Base-by-base conservation (phyloP, 2,113 vertebrate genomes). In the Dendrocopos noguchii region DNA sequence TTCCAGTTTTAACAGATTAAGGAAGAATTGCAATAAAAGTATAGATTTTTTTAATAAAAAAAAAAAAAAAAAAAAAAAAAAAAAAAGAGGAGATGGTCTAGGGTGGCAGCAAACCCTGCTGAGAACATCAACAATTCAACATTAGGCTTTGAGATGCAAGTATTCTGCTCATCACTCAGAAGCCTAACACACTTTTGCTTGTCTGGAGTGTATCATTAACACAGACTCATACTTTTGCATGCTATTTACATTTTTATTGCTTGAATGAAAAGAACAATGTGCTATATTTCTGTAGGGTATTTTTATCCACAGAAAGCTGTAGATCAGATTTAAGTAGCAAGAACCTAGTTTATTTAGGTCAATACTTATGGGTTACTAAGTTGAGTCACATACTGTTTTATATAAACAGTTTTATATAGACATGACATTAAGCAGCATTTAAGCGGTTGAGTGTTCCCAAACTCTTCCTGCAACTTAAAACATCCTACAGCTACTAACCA, bases 221-320 rank as follows among this genome's bases (percentile, higher is more conserved):
- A 74, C 4, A 61, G 33, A 59, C 46, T 81, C 44, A 21, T 15
- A 72, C 47, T 12, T 90, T 70, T 80, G 80, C 85, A 63, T 56
- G 17, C 29, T 70, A 88, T 78, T 93, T 93, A 94, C 79, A 85
- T 85, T 91, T 92, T 79, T 72, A 92, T 33, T 55, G 65, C 65
- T 76, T 1, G 1, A 75, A 20, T 53, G 42, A 91, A 34, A 16
- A 90, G 39, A 80, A 65, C 1, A 1, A 70, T 29, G 64, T 19
- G 20, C 18, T 74, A 19, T 12, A 50, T 75, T 91, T 92, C 56
- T 57, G 2, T 47, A 61, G 20, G 47, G 9, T 74, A 86, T 66
- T 88, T 86, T 59, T 84, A 94, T 39, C 73, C 44, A 27, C 25
- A 81, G 57, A 90, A 78, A 86, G 67, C 31, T 84, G 68, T 17